Base-by-base conservation (phyloP, 2,888 invertebrate genomes). In the Steinernema hermaphroditum region DNA sequence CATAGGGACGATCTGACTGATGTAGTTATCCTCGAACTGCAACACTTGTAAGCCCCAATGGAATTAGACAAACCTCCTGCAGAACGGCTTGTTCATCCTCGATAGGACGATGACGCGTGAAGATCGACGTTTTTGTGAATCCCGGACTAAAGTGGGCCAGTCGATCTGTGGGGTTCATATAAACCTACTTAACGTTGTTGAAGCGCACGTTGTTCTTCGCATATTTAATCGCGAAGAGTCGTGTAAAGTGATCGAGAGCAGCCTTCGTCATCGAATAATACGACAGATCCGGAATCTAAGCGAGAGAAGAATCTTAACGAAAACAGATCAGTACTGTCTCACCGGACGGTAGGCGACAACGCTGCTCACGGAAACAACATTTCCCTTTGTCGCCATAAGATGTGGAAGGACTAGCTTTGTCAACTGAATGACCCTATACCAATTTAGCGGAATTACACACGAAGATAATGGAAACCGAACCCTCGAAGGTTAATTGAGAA, bases 241-340 rank as follows among this genome's bases (percentile, higher is more conserved):
- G 62, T 9, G 62, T 62, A 32, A 62, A 62, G 34, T 62, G 62
- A 16, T 62, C 62, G 32, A 62, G 62, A 16, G 62, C 62, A 1
- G 62, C 62, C 16, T 62, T 62, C 1, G 62, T 62, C 62, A 62
- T 62, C 2, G 62, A 62, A 32, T 62, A 62, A 32, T 62, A 62
- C 16, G 29, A 62, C 32, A 62, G 14, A 19, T 62, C 62, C 16
- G 62, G 27, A 32, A 62, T 29, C 62, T 62, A 34, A 62, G 19
- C 8, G 46, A 4, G 43, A 14, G 16, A 62, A 2, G 1, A 32
- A 16, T 6, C 4, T 46, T 16, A 62, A 29, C 62, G 12, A 4
- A 16, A 1, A 50, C 1, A 12, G 22, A 16, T 12, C 2, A 19
- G 22, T 22, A 46, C n/a, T n/a, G n/a, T n/a, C n/a, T 46, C 27